Evolutionary conservation across 2,797 vertebrate species (phyloP).

Genomic region (Cirrhinus mrigala): DNA sequence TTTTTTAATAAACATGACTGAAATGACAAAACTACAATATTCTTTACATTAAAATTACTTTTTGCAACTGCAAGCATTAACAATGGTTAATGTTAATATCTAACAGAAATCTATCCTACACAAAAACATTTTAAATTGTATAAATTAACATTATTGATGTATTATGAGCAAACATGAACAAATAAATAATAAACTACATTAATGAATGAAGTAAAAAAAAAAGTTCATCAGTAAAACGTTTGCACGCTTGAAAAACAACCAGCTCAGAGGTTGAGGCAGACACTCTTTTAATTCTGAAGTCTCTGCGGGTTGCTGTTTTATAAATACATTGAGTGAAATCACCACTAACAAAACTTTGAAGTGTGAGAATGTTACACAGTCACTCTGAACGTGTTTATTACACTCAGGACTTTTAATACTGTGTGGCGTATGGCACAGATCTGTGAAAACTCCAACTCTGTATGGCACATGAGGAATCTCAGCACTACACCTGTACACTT

Average conservation of each 20-base stretch:
- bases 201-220: neutral
- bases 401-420: slow-evolving; percentile 17
- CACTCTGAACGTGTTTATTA: slow-evolving; percentile 12
- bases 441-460: slow-evolving; percentile 32
- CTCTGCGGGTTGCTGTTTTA: slow-evolving; percentile 5
- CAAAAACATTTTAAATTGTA: neutral
- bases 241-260: slow-evolving; percentile 3
- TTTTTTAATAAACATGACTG: neutral
- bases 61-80: neutral
- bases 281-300: slow-evolving; percentile 58
- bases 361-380: slow-evolving; percentile 3
- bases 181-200: neutral
- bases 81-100: neutral
- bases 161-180: neutral
- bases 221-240: neutral
- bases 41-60: neutral
- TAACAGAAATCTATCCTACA: neutral
- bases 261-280: slow-evolving; percentile 19
- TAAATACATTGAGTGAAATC: slow-evolving; percentile 46
- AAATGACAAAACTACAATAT: neutral
- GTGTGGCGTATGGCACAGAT: slow-evolving; percentile 53
- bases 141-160: neutral
- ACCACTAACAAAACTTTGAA: slow-evolving; percentile 14
- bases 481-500: slow-evolving; percentile 16
- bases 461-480: slow-evolving; percentile 44